Evolutionary conservation across 1,140 invertebrate species (phyloP), one percentile per base, ranked within the genome.

Genomic region (Callitettix versicolor): DNA sequence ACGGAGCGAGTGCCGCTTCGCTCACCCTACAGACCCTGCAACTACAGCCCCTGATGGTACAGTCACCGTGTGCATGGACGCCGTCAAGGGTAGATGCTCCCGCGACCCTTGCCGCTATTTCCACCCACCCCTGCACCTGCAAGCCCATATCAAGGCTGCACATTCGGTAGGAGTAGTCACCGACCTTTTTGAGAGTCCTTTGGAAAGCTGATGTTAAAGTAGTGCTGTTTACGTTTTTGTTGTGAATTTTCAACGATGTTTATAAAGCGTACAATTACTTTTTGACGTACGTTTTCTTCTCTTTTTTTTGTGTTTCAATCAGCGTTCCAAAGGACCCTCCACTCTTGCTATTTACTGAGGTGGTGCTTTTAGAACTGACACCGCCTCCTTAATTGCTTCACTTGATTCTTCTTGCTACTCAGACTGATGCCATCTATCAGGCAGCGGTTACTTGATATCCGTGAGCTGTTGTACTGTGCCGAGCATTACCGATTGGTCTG

Each of bases 11-110:
- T 96, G 93, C 84, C 89, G 91, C 79, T 95, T 91, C 83, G 92
- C 93, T 76, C 93, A 96, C 82, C 91, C 92, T 77, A 85, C 91
- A 76, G 88, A 92, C 75, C 53, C 55, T 21, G 84, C 87, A 77
- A 86, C 91, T 78, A 86, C 79, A 73, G 86, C 86, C 78, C 86
- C 90, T 77, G 91, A 93, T 81, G 90, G 91, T 81, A 87, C 85
- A 78, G 87, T 95, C 79, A 95, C 91, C 79, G 91, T 95, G 81
- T 95, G 92, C 89, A 95, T 95, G 91, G 91, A 95, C 82, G 91
- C 90, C 81, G 86, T 95, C 80, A 95, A 94, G 82, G 88, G 89
- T 78, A 86, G 89, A 80, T 93, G 90, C 84, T 84, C 86, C 81
- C 88, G 89, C 79, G 87, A 91, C 78, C 88, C 88, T 80, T 93